These are phyloP conservation scores for Papilio polyxenes DNA, from an alignment of 1,140 invertebrate genomes.

Conservation along the genomic window DNA sequence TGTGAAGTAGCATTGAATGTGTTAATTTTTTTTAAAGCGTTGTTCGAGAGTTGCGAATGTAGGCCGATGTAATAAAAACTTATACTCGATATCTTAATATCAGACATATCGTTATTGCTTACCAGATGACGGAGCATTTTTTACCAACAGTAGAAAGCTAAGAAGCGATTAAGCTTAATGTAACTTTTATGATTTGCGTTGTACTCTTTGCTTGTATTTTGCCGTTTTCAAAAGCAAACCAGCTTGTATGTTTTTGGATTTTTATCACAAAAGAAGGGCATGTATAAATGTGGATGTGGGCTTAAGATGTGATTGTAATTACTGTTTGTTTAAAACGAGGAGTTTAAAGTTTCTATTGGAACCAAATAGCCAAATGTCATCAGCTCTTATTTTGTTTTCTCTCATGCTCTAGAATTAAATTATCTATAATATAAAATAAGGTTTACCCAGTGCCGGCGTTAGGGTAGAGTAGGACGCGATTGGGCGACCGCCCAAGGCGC, in stretches of 20 bases:
- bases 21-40: neutral
- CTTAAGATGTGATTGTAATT: too few relatives aligned
- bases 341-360: too few relatives aligned
- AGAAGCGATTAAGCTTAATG: conserved; percentile 12
- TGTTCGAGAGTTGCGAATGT: conserved; percentile 13
- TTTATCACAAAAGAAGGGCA: neutral
- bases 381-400: too few relatives aligned
- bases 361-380: too few relatives aligned
- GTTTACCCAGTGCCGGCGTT: too few relatives aligned
- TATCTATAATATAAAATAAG: too few relatives aligned
- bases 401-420: too few relatives aligned
- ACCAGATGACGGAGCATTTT: conserved; percentile 3
- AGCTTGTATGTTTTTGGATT: neutral
- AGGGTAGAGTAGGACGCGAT: too few relatives aligned
- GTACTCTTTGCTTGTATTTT: neutral
- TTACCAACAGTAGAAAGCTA: conserved; percentile 16
- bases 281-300: neutral
- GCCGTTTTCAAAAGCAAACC: neutral
- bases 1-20: neutral
- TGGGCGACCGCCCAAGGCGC: too few relatives aligned
- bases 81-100: conserved; percentile 26
- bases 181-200: conserved; percentile 10
- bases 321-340: too few relatives aligned
- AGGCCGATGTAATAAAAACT: conserved; percentile 18
- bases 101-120: conserved; percentile 1